Evolutionary conservation across 53 echinoderm and acorn worm species (phyloP).

Genomic region (Antedon mediterranea): DNA sequence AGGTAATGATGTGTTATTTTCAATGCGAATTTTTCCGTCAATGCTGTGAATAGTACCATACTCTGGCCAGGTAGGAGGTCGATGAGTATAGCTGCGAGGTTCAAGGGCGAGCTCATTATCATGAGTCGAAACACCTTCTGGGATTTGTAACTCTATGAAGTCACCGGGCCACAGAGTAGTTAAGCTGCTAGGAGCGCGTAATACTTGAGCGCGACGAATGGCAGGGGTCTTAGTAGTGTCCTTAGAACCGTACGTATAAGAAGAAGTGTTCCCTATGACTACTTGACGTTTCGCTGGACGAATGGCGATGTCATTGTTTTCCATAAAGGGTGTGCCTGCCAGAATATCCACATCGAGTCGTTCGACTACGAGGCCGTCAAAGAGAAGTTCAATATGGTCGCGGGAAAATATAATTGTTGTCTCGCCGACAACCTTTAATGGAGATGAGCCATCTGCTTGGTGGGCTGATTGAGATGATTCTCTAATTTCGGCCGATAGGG

Average conservation of each 20-base stretch:
- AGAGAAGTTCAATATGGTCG: neutral
- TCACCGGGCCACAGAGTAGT: no score
- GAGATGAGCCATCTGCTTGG: constrained; percentile 4
- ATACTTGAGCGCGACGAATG: neutral
- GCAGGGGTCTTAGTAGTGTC: neutral
- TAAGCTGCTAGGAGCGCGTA: neutral
- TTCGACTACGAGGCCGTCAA: neutral
- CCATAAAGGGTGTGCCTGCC: neutral
- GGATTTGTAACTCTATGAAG: no score
- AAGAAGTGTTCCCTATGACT: neutral
- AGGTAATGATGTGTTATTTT: neutral
- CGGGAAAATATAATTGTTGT: neutral
- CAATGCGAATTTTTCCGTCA: neutral
- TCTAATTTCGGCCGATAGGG: neutral
- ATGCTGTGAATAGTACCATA: no score
- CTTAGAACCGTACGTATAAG: neutral
- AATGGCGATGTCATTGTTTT: neutral
- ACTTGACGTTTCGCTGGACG: neutral
- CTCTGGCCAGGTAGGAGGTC: no score
- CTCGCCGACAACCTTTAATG: neutral
- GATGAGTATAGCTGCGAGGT: no score
- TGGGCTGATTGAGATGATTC: neutral
- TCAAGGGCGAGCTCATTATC: neutral
- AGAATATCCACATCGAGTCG: neutral
- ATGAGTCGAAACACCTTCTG: no score